These are phyloP conservation scores for Tridacna gigas DNA, from an alignment of 2,888 invertebrate genomes.

Conservation along the genomic window DNA sequence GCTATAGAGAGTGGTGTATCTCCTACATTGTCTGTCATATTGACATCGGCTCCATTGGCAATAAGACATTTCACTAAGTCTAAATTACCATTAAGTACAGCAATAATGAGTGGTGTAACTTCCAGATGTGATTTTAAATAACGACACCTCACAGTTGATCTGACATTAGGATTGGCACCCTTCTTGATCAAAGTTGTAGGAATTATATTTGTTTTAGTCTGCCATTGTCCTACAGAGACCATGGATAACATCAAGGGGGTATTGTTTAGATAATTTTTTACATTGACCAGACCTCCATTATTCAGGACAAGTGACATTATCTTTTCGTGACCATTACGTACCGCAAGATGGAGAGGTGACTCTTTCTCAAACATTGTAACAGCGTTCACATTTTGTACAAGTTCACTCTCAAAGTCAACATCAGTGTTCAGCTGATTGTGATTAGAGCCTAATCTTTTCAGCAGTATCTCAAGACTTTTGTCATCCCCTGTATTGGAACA, in stretches of 20 bases:
- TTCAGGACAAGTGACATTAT: constrained; percentile 68
- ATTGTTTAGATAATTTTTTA: constrained; percentile 66
- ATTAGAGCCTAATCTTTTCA: constrained; percentile 9
- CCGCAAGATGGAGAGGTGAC: constrained; percentile 62
- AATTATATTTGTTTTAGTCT: constrained; percentile 58
- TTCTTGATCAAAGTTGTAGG: constrained; percentile 65
- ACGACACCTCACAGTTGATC: constrained; percentile 53
- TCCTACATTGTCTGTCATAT: constrained; percentile 64
- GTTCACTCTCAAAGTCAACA: constrained; percentile 44
- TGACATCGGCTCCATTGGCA: constrained; percentile 71
- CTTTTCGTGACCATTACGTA: constrained; percentile 59
- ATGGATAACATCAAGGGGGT: constrained; percentile 70
- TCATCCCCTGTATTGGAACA: constrained; percentile 57
- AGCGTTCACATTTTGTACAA: constrained; percentile 55
- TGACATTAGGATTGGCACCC: constrained; percentile 67
- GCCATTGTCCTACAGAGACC: constrained; percentile 39
- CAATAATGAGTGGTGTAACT: constrained; percentile 73
- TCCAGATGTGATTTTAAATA: constrained; percentile 32
- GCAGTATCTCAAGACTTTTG: constrained; percentile 46
- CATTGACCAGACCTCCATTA: constrained; percentile 72
- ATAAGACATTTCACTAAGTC: constrained; percentile 69
- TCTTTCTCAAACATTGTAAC: constrained; percentile 53
- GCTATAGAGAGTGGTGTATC: constrained; percentile 73
- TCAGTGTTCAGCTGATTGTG: constrained; percentile 18
- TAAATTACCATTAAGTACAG: constrained; percentile 68